A percentile compares a stretch with the other conserved stretches of the same genome.
Conservation (phyloP, 2,113 vertebrate species). For the Ctenomys sociabilis region DNA sequence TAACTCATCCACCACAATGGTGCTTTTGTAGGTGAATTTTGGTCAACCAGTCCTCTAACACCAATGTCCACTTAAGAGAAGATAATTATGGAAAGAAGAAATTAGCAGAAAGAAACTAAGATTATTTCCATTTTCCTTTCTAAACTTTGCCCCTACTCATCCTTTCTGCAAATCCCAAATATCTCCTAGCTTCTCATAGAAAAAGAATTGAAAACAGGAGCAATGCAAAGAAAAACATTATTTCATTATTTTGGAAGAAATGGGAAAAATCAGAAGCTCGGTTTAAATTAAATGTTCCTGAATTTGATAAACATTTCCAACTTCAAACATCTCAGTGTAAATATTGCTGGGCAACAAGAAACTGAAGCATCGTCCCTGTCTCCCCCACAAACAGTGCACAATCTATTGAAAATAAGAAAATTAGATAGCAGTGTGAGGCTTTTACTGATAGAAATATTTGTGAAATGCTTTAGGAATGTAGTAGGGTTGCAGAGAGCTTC, state of each 20-base stretch:
- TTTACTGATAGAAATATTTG: no score
- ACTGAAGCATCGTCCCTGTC: background rate
- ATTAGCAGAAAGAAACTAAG: background rate
- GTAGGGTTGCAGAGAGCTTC: background rate
- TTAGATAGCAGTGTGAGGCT: background rate
- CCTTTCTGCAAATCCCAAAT: background rate
- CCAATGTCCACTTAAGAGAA: background rate
- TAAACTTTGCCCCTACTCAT: background rate
- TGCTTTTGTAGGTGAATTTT: background rate
- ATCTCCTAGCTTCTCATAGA: background rate
- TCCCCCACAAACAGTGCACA: background rate
- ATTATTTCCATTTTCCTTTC: background rate
- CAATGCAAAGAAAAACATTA: background rate
- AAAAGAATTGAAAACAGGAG: background rate
- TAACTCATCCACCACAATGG: background rate
- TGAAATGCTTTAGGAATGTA: background rate
- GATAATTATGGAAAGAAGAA: background rate
- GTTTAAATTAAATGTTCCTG: background rate
- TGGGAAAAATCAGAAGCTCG: background rate
- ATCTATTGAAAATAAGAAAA: background rate
- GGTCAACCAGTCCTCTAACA: background rate
- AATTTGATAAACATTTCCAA: background rate
- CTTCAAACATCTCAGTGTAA: background rate
- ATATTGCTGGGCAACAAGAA: background rate
- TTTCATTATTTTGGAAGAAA: slow-evolving; percentile 17